Evolutionary conservation across 1,140 invertebrate genomes (phyloP), one percentile per base, ranked within the genome.

Genomic region (Lucilia cuprina): DNA sequence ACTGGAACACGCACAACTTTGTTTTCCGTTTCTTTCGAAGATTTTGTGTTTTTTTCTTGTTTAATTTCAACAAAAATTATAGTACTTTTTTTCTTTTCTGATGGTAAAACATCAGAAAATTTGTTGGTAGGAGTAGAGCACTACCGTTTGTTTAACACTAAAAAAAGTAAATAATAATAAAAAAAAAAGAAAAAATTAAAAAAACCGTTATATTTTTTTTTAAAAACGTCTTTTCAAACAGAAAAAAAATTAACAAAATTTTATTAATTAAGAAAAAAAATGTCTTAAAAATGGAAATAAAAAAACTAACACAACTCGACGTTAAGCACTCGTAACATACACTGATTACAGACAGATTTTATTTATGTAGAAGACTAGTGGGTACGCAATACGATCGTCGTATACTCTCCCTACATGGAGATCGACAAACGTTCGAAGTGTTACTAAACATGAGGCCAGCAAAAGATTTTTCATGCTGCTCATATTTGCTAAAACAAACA

Each of bases 371-470:
- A 83, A 65, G 60, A 65, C 86, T 86, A 87, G 86, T 87, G 85
- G 88, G 78, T 70, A 70, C 65, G 65, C 25, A 83, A 49, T 74
- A 80, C 87, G 89, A 87, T 90, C 89, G 89, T 89, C 87, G 87
- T 86, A 86, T 87, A 89, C 89, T 87, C 89, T 88, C 87, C 88
- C 89, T 88, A 89, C 88, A 91, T 91, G 89, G 89, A 88, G 89
- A 91, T 90, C 89, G 89, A 88, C 89, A 91, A 90, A 87, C 89
- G 89, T 89, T 90, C 89, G 88, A 91, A 91, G 84, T 87, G 86
- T 87, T 91, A 91, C 89, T 91, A 91, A 91, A 91, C 86, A 85
- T 88, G 88, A 85, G 85, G 85, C 85, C 86, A 86, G 74, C 86
- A 78, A 86, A 86, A 89, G 88, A 87, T 86, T 87, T 77, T 87